Conservation (phyloP, 2,888 invertebrate species). For the Drosophila fungiperda region DNA sequence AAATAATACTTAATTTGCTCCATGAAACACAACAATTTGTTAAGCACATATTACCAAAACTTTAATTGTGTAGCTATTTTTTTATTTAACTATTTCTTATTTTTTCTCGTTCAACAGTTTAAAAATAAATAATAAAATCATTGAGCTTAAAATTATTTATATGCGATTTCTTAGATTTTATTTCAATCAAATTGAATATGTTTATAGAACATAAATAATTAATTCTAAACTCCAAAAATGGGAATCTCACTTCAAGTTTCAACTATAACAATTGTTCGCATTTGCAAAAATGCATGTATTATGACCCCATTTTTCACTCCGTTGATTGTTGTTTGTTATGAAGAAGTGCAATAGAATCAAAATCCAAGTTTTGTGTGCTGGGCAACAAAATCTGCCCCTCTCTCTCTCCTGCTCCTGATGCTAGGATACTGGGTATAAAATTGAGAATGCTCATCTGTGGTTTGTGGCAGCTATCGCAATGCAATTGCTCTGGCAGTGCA, state of each 20-base stretch:
- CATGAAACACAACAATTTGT: not conserved
- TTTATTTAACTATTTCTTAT: not conserved
- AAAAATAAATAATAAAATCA: not conserved
- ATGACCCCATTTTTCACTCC: not conserved
- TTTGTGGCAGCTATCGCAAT: conserved; percentile 42
- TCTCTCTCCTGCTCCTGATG: not conserved
- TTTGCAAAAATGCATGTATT: conserved; percentile 17
- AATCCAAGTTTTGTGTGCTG: conserved; percentile 21
- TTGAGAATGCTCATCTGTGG: conserved; percentile 27
- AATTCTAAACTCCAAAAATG: not conserved
- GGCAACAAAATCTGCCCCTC: conserved; percentile 12
- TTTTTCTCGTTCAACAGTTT: not conserved
- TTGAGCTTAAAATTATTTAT: not conserved
- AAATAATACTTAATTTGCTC: not conserved
- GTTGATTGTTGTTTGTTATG: not conserved
- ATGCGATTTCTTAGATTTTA: not conserved
- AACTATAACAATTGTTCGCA: conserved; percentile 11
- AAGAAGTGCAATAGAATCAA: conserved; percentile 42
- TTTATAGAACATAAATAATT: not conserved
- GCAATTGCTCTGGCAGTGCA: conserved; percentile 7
- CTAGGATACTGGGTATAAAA: conserved; percentile 1
- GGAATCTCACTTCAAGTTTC: not conserved
- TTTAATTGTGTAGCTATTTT: not conserved
- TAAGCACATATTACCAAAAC: not conserved
- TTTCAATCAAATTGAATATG: not conserved